Evolutionary conservation across 1,140 invertebrate genomes (phyloP).

Genomic region (Drosophila hydei): DNA sequence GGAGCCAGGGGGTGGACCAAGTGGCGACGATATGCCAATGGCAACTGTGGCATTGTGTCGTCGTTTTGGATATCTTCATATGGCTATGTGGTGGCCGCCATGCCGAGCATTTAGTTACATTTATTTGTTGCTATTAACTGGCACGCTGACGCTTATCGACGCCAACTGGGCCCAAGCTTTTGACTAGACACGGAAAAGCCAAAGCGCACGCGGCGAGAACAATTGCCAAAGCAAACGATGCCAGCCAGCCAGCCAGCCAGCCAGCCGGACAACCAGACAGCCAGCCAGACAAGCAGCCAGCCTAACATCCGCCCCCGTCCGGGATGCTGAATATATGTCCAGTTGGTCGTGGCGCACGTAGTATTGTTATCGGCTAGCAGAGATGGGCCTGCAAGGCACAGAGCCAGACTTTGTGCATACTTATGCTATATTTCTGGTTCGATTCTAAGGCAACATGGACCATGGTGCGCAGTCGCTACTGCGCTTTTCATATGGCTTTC

Average conservation of each 20-base stretch:
- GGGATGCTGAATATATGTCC: slow-evolving; percentile 23
- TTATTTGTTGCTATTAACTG: slow-evolving; percentile 84
- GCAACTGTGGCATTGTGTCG: slow-evolving; percentile 80
- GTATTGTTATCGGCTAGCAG: slow-evolving; percentile 69
- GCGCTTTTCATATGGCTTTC: slow-evolving; percentile 56
- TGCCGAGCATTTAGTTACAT: slow-evolving; percentile 81
- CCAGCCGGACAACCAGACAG: slow-evolving; percentile 31
- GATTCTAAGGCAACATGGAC: slow-evolving; percentile 28
- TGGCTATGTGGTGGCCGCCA: slow-evolving; percentile 41
- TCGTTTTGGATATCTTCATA: slow-evolving; percentile 83
- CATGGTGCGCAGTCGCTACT: slow-evolving; percentile 19
- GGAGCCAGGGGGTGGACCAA: slow-evolving; percentile 43
- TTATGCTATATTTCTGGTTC: slow-evolving; percentile 64
- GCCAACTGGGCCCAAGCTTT: slow-evolving; percentile 29
- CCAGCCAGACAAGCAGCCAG: slow-evolving; percentile 26
- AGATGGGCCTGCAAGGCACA: slow-evolving; percentile 46
- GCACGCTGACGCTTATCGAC: slow-evolving; percentile 81
- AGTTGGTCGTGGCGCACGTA: slow-evolving; percentile 67
- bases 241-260: not conserved
- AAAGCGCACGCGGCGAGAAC: slow-evolving; percentile 77
- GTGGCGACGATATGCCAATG: slow-evolving; percentile 75
- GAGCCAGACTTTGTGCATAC: slow-evolving; percentile 40
- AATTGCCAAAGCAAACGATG: slow-evolving; percentile 65
- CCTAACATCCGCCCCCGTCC: slow-evolving; percentile 33
- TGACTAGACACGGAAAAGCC: slow-evolving; percentile 65